phyloP scores from a whole-genome alignment of 2,888 invertebrate species.

The Chloromyia formosa region DNA sequence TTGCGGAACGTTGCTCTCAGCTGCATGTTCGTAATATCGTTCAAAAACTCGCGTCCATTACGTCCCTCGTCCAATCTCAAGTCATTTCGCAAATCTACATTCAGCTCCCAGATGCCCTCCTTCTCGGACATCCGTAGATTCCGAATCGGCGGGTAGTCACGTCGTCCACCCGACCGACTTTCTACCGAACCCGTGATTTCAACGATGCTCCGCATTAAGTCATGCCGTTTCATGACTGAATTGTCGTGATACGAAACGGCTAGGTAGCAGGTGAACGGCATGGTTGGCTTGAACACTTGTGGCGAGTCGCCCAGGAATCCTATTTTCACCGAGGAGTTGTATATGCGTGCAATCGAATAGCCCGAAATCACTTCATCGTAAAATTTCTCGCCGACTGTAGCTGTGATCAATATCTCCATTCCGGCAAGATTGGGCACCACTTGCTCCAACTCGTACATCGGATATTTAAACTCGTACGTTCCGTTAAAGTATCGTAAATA shows the following conservation, averaged over 20 bases:
- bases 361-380: slow-evolving; percentile 85
- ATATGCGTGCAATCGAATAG: slow-evolving; percentile 85
- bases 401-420: slow-evolving; percentile 84
- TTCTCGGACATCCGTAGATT: slow-evolving; percentile 73
- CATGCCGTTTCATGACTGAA: slow-evolving; percentile 75
- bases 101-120: slow-evolving; percentile 83
- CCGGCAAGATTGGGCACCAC: slow-evolving; percentile 71
- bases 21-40: slow-evolving; percentile 73
- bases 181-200: slow-evolving; percentile 73
- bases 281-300: slow-evolving; percentile 94
- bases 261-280: slow-evolving; percentile 89
- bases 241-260: slow-evolving; percentile 92
- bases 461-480: slow-evolving; percentile 85
- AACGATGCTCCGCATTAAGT: slow-evolving; percentile 73
- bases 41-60: slow-evolving; percentile 71
- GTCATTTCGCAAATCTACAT: slow-evolving; percentile 77
- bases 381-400: slow-evolving; percentile 87
- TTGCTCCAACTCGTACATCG: slow-evolving; percentile 77
- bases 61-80: slow-evolving; percentile 67
- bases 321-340: slow-evolving; percentile 84
- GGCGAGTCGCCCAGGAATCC: slow-evolving; percentile 89
- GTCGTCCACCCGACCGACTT: slow-evolving; percentile 71
- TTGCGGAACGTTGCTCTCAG: slow-evolving; percentile 77
- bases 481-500: slow-evolving; percentile 86
- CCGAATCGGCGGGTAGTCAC: slow-evolving; percentile 68